phyloP scores from a whole-genome alignment of 2,797 vertebrate species.

The Nannoperca australis region DNA sequence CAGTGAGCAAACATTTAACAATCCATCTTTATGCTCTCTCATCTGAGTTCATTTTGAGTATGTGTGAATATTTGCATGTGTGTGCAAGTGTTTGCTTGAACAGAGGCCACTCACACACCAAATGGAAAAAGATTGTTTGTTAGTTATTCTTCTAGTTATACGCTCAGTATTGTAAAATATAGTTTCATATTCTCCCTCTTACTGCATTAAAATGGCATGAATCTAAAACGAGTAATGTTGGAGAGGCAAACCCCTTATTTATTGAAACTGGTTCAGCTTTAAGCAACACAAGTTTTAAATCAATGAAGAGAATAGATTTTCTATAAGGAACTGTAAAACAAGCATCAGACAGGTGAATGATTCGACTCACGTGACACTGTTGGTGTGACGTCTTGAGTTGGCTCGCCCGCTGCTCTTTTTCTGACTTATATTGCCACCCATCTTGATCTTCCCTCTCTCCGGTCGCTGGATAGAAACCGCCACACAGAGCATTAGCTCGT shows the following conservation, averaged over 20 bases:
- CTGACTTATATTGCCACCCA: slow-evolving; percentile 78
- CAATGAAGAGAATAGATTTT: neutral
- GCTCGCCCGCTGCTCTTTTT: slow-evolving; percentile 51
- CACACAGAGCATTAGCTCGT: slow-evolving; percentile 3
- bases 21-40: slow-evolving; percentile 46
- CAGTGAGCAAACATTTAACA: slow-evolving; percentile 37
- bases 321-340: neutral
- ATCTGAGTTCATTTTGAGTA: slow-evolving; percentile 44
- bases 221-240: no score
- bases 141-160: neutral
- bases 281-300: neutral
- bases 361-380: slow-evolving; percentile 69
- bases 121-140: neutral
- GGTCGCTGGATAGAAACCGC: neutral
- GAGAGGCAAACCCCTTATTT: neutral
- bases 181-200: neutral
- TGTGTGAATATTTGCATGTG: slow-evolving; percentile 78
- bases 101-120: slow-evolving; percentile 19
- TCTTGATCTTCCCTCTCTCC: slow-evolving; percentile 40
- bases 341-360: slow-evolving; percentile 29
- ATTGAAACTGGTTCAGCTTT: neutral
- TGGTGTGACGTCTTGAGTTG: slow-evolving; percentile 46
- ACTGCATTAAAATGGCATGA: neutral
- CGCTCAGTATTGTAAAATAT: neutral
- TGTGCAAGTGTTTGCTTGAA: slow-evolving; percentile 30